phyloP scores from a whole-genome alignment of 2,797 vertebrate genomes.

The Pseudopleuronectes americanus region DNA sequence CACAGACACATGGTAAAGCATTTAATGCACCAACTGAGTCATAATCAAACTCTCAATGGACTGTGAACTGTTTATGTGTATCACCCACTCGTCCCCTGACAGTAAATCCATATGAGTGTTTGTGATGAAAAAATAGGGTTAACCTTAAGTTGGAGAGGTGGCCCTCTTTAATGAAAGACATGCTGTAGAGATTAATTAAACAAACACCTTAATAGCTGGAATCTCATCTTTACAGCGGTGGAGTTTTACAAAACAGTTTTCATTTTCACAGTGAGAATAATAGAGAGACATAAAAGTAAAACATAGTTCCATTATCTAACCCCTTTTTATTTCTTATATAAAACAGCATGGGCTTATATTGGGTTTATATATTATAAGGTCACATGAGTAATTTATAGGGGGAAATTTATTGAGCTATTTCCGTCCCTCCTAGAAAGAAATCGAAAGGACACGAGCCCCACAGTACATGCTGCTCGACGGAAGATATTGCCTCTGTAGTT shows the following conservation, averaged over 20 bases:
- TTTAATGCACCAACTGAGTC: conserved; percentile 54
- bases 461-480: neutral
- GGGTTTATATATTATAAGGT: conserved; percentile 13
- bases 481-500: conserved; percentile 56
- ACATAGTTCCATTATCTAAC: neutral
- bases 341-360: neutral
- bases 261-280: conserved; percentile 14
- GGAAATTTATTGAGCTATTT: conserved; percentile 47
- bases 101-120: conserved; percentile 27
- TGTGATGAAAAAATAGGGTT: conserved; percentile 19
- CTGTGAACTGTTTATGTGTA: conserved; percentile 33
- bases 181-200: conserved; percentile 43
- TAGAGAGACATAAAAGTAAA: conserved; percentile 12
- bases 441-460: conserved; percentile 57
- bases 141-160: conserved; percentile 19
- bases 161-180: conserved; percentile 43
- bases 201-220: conserved; percentile 17
- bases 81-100: conserved; percentile 35
- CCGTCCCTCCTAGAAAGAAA: conserved; percentile 62
- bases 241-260: conserved; percentile 18
- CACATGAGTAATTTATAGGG: conserved; percentile 16
- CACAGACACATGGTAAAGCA: conserved; percentile 36
- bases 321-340: conserved; percentile 3
- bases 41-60: conserved; percentile 53
- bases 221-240: conserved; percentile 1